A percentile compares a stretch with the other conserved stretches of the same genome.
Evolutionary conservation across 2,797 vertebrate species (phyloP).

Genomic region (Apogon talboti): DNA sequence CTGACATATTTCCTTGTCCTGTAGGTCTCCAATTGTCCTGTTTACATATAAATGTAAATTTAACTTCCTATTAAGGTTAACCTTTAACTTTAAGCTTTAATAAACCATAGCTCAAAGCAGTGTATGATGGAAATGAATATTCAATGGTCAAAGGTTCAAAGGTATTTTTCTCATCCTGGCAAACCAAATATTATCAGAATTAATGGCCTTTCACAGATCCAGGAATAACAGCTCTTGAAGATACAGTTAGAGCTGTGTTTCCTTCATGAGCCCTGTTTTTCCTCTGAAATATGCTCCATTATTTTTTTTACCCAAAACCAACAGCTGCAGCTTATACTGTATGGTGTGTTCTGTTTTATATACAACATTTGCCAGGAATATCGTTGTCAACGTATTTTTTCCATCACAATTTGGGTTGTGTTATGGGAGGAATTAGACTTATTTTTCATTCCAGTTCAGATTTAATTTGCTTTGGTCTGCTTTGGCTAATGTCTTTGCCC

Average conservation of each 20-base stretch:
- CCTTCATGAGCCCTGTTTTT: not conserved
- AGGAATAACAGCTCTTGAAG: not conserved
- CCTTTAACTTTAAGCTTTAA: too few relatives aligned
- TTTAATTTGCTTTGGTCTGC: conserved; percentile 60
- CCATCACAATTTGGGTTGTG: conserved; percentile 50
- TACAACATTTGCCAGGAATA: conserved; percentile 56
- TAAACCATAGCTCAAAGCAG: not conserved
- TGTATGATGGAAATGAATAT: not conserved
- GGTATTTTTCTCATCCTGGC: not conserved
- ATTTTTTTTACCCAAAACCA: conserved; percentile 1
- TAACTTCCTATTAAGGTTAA: too few relatives aligned
- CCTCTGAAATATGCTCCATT: conserved; percentile 2
- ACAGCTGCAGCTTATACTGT: conserved; percentile 18
- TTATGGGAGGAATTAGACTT: conserved; percentile 48
- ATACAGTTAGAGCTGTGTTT: not conserved
- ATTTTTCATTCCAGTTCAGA: conserved; percentile 50
- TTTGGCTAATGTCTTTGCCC: conserved; percentile 44
- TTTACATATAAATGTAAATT: too few relatives aligned
- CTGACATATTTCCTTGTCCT: too few relatives aligned
- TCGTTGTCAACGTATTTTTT: conserved; percentile 55
- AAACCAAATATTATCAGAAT: not conserved
- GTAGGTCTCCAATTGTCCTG: too few relatives aligned
- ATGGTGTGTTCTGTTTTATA: conserved; percentile 6
- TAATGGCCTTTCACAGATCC: not conserved
- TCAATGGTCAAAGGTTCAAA: not conserved